phyloP scores from a whole-genome alignment of 2,888 invertebrate genomes.

The Mellilla xanthometata region DNA sequence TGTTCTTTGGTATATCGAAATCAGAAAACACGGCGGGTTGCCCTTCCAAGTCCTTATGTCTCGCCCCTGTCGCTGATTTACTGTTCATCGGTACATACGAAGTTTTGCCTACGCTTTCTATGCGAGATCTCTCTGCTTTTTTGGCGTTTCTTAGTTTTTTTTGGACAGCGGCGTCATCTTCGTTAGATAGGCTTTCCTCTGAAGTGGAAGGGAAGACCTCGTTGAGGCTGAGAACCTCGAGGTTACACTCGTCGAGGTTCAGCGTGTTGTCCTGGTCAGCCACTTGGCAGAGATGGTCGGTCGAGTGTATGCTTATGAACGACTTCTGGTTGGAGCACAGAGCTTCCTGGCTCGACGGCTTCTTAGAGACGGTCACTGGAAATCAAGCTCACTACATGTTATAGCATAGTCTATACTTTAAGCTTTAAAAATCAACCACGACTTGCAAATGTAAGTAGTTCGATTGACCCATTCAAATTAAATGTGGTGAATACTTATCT shows the following conservation, averaged over 20 bases:
- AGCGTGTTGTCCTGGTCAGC: slow-evolving; percentile 49
- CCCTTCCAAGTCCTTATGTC: slow-evolving; percentile 55
- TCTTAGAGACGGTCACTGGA: slow-evolving; percentile 73
- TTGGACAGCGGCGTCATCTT: slow-evolving; percentile 58
- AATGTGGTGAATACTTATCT: no score
- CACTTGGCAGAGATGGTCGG: slow-evolving; percentile 71
- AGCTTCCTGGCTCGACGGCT: slow-evolving; percentile 52
- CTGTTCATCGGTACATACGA: slow-evolving; percentile 67
- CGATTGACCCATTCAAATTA: no score
- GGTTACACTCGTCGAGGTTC: slow-evolving; percentile 66
- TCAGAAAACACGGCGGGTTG: slow-evolving; percentile 65
- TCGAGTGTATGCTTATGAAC: slow-evolving; percentile 76
- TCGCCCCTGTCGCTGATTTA: slow-evolving; percentile 65
- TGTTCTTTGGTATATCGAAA: slow-evolving; percentile 70
- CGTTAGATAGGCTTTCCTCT: slow-evolving; percentile 67
- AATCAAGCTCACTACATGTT: slow-evolving; percentile 17
- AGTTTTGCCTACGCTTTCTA: slow-evolving; percentile 49
- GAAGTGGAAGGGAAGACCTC: slow-evolving; percentile 76
- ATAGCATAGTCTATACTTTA: not conserved
- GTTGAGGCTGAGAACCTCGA: slow-evolving; percentile 71
- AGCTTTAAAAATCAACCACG: not conserved
- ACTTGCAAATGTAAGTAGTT: no score
- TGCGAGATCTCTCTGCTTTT: slow-evolving; percentile 43
- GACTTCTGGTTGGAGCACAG: slow-evolving; percentile 65
- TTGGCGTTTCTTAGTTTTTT: slow-evolving; percentile 48